Conservation (phyloP, 1,140 invertebrate species). For the Trialeurodes vaporariorum region DNA sequence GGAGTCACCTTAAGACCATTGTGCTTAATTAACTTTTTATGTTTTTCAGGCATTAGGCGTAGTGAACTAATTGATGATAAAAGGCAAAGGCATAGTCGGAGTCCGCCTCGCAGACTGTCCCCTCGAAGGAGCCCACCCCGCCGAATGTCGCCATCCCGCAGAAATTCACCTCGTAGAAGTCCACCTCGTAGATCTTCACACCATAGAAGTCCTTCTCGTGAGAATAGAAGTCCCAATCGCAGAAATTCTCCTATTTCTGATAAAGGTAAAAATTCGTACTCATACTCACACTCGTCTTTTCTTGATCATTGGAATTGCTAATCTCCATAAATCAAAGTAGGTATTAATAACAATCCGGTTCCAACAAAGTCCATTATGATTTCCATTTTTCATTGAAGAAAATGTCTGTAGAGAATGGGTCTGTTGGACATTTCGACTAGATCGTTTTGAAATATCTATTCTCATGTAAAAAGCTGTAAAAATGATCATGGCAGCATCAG, state of each 20-base stretch:
- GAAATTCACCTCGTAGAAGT: not conserved
- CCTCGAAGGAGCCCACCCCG: not conserved
- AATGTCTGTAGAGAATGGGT: too few relatives aligned
- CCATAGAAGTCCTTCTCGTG: not conserved
- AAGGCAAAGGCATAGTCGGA: constrained; percentile 7
- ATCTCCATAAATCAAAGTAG: not conserved
- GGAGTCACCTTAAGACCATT: too few relatives aligned
- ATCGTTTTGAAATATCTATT: too few relatives aligned
- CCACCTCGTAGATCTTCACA: not conserved
- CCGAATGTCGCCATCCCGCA: not conserved
- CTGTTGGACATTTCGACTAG: too few relatives aligned
- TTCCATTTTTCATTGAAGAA: too few relatives aligned
- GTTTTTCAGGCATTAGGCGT: constrained; percentile 6
- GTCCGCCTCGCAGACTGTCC: constrained; percentile 17
- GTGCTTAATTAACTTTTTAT: not conserved
- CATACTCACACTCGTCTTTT: not conserved
- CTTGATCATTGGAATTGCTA: not conserved
- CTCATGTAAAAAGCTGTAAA: too few relatives aligned
- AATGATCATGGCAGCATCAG: too few relatives aligned
- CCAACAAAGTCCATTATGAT: too few relatives aligned
- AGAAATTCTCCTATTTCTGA: not conserved
- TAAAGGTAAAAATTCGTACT: not conserved
- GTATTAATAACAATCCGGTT: too few relatives aligned
- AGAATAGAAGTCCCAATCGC: not conserved
- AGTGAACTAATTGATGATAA: not conserved